Evolutionary conservation across 2,113 vertebrate genomes (phyloP), one percentile per base, ranked within the genome.

Genomic region (Halcyon malimbica): DNA sequence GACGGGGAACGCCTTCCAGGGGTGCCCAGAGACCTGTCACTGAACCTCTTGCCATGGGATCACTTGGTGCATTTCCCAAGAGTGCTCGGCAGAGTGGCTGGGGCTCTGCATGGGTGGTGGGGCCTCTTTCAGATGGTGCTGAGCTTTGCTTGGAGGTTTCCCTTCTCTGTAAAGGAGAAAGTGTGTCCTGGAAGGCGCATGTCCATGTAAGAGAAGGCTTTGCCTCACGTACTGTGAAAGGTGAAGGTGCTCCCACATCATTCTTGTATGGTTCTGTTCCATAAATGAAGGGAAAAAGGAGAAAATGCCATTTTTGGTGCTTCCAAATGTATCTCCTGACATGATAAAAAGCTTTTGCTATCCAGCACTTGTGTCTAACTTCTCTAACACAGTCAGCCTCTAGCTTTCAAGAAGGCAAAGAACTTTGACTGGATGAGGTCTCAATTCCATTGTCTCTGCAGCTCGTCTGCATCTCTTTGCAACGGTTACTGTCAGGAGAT

Each of bases 21-120:
- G 41, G 10, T 11, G 20, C 7, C 18, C 0, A 2, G 48, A 83
- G 50, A 11, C 16, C 6, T 3, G 33, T 21, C 3, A 5, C 67
- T 35, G 35, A 35, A 19, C 65, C 37, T 57, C 33, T 41, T 29
- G 25, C 59, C 11, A 1, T n/a, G 51, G 57, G 9, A 5, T 76
- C 19, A 3, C n/a, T 35, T 10, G 48, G 20, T 71, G 35, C 19
- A 0, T 39, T 21, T 37, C 18, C 35, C 21, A 28, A 20, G 79
- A 21, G 26, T 7, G 41, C 71, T 67, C 0, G 8, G 50, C 24
- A 10, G 29, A 4, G 29, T 24, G 14, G 28, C 11, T 11, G 46
- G 35, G 35, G 64, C 51, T 51, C 25, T 76, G 57, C 57, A 42
- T 11, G 6, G 8, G 25, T 18, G 9, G 18, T 10, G 35, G 3